Evolutionary conservation across 2,113 vertebrate species (phyloP).

Genomic region (Bufo gargarizans): DNA sequence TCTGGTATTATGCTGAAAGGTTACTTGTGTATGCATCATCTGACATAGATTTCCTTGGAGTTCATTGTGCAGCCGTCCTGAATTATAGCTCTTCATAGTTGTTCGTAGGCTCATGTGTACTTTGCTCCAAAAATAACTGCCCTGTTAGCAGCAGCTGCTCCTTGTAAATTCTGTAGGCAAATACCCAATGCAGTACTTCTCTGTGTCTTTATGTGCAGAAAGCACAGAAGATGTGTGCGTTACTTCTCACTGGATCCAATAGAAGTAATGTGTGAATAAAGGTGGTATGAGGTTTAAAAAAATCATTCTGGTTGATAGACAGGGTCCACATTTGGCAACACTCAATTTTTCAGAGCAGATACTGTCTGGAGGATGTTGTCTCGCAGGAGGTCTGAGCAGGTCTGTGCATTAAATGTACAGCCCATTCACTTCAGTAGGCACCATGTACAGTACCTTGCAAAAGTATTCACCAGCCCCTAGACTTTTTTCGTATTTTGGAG

Average conservation of each 20-base stretch:
- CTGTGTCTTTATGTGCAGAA: neutral
- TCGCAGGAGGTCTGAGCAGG: too few species aligned
- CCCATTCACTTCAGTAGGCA: too few species aligned
- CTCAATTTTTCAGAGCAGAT: too few species aligned
- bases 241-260: neutral
- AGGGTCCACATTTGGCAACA: too few species aligned
- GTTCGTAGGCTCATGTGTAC: conserved; percentile 24
- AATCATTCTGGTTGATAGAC: too few species aligned
- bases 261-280: too few species aligned
- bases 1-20: neutral
- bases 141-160: conserved; percentile 34
- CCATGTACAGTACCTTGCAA: too few species aligned
- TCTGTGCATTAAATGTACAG: too few species aligned
- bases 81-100: neutral
- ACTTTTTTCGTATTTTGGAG: too few species aligned
- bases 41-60: conserved; percentile 38
- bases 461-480: too few species aligned
- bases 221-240: neutral
- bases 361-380: too few species aligned
- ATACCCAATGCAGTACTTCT: neutral
- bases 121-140: conserved; percentile 22
- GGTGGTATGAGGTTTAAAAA: too few species aligned
- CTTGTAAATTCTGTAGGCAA: conserved; percentile 12
- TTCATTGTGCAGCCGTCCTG: conserved; percentile 5
- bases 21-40: conserved; percentile 35